These are phyloP conservation scores for Ephydatia muelleri DNA, from an alignment of 37 sponge, comb jelly and placozoan species.

Conservation along the genomic window DNA sequence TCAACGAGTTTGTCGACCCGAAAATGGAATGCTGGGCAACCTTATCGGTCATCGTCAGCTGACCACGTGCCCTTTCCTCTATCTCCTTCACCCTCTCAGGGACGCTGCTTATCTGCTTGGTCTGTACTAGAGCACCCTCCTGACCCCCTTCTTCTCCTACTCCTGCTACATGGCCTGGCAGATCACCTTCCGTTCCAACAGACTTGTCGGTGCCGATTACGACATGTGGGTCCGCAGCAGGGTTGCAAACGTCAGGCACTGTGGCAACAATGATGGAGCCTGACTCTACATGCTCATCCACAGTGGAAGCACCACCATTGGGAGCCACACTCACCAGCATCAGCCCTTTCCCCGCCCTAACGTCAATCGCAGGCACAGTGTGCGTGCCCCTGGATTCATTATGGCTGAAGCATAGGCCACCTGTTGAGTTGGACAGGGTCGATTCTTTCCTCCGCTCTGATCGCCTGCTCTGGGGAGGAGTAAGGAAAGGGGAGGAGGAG, in stretches of 20 bases:
- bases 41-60: background rate
- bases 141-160: no score
- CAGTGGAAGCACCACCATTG: background rate
- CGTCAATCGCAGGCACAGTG: background rate
- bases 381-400: background rate
- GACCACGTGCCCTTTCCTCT: constrained; percentile 34
- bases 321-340: background rate
- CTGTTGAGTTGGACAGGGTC: background rate
- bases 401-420: no score
- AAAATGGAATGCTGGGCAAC: background rate
- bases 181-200: no score
- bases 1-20: background rate
- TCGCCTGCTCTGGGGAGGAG: constrained; percentile 66
- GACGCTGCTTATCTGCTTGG: constrained; percentile 64
- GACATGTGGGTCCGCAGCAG: background rate
- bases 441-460: constrained; percentile 1
- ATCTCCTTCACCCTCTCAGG: constrained; percentile 73
- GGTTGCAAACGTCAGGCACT: no score
- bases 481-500: constrained; percentile 59
- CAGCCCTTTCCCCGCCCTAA: background rate
- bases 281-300: no score
- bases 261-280: no score
- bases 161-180: no score
- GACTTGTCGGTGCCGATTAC: background rate
- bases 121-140: constrained; percentile 21